These are phyloP conservation scores for Lepidurus arcticus DNA, from an alignment of 1,140 invertebrate genomes.

Conservation along the genomic window DNA sequence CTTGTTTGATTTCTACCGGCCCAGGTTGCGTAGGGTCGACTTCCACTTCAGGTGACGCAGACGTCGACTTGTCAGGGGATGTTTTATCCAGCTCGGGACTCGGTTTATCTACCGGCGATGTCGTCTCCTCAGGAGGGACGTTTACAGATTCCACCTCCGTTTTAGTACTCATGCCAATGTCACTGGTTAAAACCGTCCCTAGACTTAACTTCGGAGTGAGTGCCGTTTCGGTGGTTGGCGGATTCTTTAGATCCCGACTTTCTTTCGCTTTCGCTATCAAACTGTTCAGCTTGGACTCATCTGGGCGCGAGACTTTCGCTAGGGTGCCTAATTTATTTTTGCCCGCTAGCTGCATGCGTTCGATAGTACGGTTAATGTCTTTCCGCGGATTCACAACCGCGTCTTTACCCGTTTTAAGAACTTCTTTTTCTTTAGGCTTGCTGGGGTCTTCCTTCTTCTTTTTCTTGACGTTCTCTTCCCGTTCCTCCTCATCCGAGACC, in stretches of 20 bases:
- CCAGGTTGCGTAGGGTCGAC: conserved; percentile 37
- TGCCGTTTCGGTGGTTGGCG: conserved; percentile 55
- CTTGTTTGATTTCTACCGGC: conserved; percentile 46
- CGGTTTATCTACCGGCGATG: conserved; percentile 34
- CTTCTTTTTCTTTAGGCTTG: conserved; percentile 52
- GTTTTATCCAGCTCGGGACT: conserved; percentile 42
- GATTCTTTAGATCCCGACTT: conserved; percentile 46
- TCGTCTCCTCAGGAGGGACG: conserved; percentile 30
- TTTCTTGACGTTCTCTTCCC: conserved; percentile 43
- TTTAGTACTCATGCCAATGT: conserved; percentile 39
- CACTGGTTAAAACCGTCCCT: conserved; percentile 66
- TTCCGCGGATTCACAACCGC: background rate
- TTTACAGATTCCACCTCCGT: conserved; percentile 14
- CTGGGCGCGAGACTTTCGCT: conserved; percentile 29
- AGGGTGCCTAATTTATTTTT: conserved; percentile 35
- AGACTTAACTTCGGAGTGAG: conserved; percentile 64
- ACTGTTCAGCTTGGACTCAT: conserved; percentile 47
- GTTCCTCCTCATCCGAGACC: conserved; percentile 35
- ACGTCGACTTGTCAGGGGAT: conserved; percentile 37
- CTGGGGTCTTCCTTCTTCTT: conserved; percentile 41
- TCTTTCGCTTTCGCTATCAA: conserved; percentile 47
- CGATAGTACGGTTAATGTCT: conserved; percentile 63
- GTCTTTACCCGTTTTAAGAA: conserved; percentile 43
- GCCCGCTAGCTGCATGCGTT: conserved; percentile 55
- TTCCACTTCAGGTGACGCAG: conserved; percentile 33